phyloP scores from a whole-genome alignment of 2,113 vertebrate species.

The Nibea albiflora region DNA sequence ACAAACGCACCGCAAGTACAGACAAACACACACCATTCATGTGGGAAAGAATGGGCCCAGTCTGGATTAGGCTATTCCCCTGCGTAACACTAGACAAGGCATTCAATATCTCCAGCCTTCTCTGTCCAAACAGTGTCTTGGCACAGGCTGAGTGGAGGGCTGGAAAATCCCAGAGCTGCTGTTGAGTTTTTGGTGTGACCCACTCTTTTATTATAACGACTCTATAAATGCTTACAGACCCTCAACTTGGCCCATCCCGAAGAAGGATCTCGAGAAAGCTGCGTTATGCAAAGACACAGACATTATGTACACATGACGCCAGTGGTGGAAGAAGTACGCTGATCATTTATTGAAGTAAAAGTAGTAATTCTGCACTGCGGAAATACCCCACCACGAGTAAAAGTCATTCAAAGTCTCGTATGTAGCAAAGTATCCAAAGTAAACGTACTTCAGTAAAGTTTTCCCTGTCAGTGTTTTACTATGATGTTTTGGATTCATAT shows the following conservation, averaged over 20 bases:
- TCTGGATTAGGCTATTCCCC: constrained; percentile 77
- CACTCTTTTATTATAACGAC: constrained; percentile 66
- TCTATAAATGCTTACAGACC: constrained; percentile 75
- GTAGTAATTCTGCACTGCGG: neutral
- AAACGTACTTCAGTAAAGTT: neutral
- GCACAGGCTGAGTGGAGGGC: constrained; percentile 58
- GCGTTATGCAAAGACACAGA: constrained; percentile 31
- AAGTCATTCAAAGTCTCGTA: neutral
- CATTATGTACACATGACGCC: constrained; percentile 33
- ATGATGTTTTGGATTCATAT: neutral
- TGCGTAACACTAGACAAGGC: constrained; percentile 74
- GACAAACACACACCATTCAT: constrained; percentile 58
- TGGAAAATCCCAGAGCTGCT: constrained; percentile 77
- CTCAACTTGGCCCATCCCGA: constrained; percentile 41
- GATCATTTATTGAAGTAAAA: neutral
- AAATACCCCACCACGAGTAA: neutral
- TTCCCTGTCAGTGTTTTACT: neutral
- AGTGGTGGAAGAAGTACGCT: neutral
- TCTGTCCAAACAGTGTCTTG: constrained; percentile 75
- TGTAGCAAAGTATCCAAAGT: neutral
- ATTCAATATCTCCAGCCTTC: constrained; percentile 72
- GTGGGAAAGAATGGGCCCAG: constrained; percentile 74
- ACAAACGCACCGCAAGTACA: constrained; percentile 4
- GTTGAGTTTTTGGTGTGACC: constrained; percentile 70
- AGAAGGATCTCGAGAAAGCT: constrained; percentile 29